Base-by-base conservation (phyloP, 2,113 vertebrate genomes). In the Sylvietta virens region DNA sequence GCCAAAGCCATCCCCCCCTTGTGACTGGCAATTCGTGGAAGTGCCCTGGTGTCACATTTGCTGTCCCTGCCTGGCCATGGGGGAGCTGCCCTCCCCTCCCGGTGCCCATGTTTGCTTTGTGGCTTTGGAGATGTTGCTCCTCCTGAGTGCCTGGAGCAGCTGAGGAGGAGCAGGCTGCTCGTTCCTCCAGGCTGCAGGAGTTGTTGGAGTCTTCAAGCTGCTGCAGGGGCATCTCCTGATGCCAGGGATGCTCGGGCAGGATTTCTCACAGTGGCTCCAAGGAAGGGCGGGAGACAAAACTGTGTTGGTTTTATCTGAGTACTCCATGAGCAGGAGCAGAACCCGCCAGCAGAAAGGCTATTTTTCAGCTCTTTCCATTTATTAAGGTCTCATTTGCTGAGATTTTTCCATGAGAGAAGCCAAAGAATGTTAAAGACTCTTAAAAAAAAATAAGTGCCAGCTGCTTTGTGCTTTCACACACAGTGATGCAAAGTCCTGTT, bases 311-410 rank as follows among this genome's bases (percentile, higher is more conserved):
- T 94, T 88, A 95, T 95, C 88, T 78, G 37, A 4, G 0, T 86
- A 40, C 64, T 80, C 88, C 86, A 61, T 88, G 85, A 88, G 67
- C 81, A 50, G 83, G 50, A 77, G 84, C 1, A 10, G 60, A 61
- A 50, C 10, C 5, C 0, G 9, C 65, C 88, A 45, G 88, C 80
- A 93, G 73, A 69, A 94, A 54, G 33, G 74, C 74, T 37, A 11
- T 90, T 97, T 94, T 91, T 88, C 89, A 78, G 72, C 74, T 90
- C 77, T 95, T 94, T 92, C 93, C 90, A 91, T 97, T 95, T 94
- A 87, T 92, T 93, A 86, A 84, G 73, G 56, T 89, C 69, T 84
- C 71, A 74, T 94, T 94, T 94, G 88, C 77, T 92, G 56, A 44
- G 91, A 81, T 95, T 93, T 97, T 97, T 94, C 96, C 96, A 50